Evolutionary conservation across 1,140 invertebrate species (phyloP).

Genomic region (Telenomus remus): DNA sequence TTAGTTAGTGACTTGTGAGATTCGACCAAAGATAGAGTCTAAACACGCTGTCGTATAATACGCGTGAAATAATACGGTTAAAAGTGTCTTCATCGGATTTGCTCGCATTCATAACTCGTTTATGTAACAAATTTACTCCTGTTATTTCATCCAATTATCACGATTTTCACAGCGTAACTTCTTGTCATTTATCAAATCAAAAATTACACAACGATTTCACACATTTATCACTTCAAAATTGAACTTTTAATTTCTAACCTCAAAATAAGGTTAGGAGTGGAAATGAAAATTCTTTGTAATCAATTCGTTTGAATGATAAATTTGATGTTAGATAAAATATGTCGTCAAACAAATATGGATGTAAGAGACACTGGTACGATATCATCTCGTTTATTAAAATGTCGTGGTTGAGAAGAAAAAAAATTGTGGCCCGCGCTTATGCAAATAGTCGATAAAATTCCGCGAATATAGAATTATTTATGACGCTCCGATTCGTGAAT

Average conservation of each 20-base stretch:
- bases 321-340: too few relatives aligned
- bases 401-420: conserved; percentile 26
- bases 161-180: too few relatives aligned
- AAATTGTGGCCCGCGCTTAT: conserved; percentile 57
- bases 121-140: background rate
- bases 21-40: conserved; percentile 53
- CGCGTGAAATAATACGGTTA: conserved; percentile 45
- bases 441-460: conserved; percentile 59
- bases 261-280: too few relatives aligned
- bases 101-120: conserved; percentile 15
- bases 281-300: too few relatives aligned
- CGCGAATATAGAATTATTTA: conserved; percentile 66
- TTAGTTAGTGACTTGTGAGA: conserved; percentile 69
- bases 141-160: background rate
- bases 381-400: conserved; percentile 52
- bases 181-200: too few relatives aligned
- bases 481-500: conserved; percentile 60
- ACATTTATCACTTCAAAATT: too few relatives aligned
- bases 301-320: too few relatives aligned
- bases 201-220: too few relatives aligned
- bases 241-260: too few relatives aligned
- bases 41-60: conserved; percentile 27
- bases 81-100: conserved; percentile 42
- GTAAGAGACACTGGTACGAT: conserved; percentile 10
- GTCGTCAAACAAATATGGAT: conserved; percentile 31